Base-by-base conservation (phyloP, 2,888 invertebrate species). In the Craniophora ligustri region DNA sequence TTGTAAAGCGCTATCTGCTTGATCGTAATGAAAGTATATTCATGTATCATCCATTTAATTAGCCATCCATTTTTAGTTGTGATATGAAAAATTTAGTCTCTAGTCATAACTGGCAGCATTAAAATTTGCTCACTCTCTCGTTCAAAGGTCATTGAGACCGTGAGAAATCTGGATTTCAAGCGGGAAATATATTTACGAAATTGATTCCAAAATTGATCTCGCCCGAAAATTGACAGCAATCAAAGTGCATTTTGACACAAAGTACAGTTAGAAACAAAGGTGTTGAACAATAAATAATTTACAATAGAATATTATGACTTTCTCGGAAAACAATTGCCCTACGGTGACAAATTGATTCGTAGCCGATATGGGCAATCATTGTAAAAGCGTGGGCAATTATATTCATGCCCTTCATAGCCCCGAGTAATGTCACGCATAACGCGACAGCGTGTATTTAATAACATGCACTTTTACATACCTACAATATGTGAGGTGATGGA, bases 281-380 rank as follows among this genome's bases (percentile, higher is more conserved):
- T 40, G 15, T 65, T 58, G 7, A 36, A 51, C 11, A 55, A 50
- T 56, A 57, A 50, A 64, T 72, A 63, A 64, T 65, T 54, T 32
- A 48, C 32, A 21, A 34, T 10, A 45, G 13, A 48, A 49, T 40
- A 30, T n/a, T n/a, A n/a, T 26, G 47, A 56, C 74, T 72, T 72
- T 73, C 67, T 70, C 31, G 11, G 26, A 35, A 56, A 70, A 64
- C 60, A 59, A 67, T 71, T 64, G 73, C 65, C 59, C 50, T 61
- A 56, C 71, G 55, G 71, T 71, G 79, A 79, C 81, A 82, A 82
- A 83, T 81, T 58, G 72, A 82, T 82, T 82, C 48, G 63, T 63
- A 61, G 65, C 62, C 21, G 72, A 50, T 44, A 68, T 57, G 61
- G 50, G 28, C 26, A 58, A 55, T 53, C 39, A 50, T 50, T 5